Conservation (phyloP, 2,113 vertebrate genomes). For the Pyrgilauda ruficollis region DNA sequence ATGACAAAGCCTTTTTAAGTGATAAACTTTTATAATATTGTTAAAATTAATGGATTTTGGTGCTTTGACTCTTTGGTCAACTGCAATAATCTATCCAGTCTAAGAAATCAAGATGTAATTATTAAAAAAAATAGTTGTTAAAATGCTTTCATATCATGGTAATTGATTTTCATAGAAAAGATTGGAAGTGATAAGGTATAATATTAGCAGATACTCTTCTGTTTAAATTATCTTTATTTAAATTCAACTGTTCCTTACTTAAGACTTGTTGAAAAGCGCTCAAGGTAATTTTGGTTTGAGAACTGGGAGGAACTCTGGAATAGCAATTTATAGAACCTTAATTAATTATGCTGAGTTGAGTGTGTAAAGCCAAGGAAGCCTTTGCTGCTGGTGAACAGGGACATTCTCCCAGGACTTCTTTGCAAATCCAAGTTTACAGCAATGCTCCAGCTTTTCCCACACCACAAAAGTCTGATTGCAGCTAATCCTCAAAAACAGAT, state of each 20-base stretch:
- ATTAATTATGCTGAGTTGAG: background rate
- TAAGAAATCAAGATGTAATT: background rate
- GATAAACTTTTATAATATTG: background rate
- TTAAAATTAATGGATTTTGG: background rate
- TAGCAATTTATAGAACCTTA: background rate
- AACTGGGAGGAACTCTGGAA: background rate
- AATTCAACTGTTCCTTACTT: background rate
- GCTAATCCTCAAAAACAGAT: background rate
- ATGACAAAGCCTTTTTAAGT: background rate
- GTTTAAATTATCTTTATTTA: background rate
- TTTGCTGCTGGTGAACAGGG: background rate
- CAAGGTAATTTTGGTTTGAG: background rate
- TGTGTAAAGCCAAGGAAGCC: background rate
- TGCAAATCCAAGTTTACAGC: background rate
- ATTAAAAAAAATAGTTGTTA: background rate
- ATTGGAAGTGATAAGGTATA: background rate
- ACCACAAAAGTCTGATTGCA: too few relatives aligned
- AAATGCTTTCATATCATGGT: background rate
- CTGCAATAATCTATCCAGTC: background rate
- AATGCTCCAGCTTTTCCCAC: background rate
- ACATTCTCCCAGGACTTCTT: background rate
- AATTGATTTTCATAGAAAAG: background rate
- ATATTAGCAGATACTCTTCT: background rate
- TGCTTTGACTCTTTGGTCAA: background rate
- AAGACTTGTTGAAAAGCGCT: background rate